phyloP scores from a whole-genome alignment of 2,888 invertebrate genomes.

The Notodonta dromedarius region DNA sequence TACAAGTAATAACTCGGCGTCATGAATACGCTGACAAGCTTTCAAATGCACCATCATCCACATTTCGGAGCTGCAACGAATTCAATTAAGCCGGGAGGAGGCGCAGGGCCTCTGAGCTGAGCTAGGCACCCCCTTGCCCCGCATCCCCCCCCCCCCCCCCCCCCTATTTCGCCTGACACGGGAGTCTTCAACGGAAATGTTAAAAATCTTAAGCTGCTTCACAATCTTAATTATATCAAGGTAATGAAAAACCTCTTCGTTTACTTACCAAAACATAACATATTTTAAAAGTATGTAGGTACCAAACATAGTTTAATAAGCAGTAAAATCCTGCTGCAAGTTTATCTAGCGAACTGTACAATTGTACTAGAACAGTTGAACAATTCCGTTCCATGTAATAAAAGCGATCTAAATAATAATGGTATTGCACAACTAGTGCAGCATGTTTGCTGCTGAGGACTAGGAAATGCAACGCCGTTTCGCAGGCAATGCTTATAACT shows the following conservation, averaged over 20 bases:
- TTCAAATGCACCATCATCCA: slow-evolving; percentile 2
- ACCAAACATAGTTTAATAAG: too few relatives aligned
- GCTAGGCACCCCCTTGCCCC: neutral
- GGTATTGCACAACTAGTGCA: neutral
- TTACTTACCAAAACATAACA: too few relatives aligned
- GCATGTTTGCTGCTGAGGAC: neutral
- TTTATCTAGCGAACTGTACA: neutral
- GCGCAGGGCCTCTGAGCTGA: slow-evolving; percentile 15
- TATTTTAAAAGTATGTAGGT: too few relatives aligned
- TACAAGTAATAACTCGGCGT: neutral
- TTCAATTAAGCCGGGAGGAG: slow-evolving; percentile 51
- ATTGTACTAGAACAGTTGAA: neutral
- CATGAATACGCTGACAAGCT: neutral
- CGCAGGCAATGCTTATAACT: too few relatives aligned
- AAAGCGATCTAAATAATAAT: neutral
- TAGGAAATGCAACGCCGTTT: too few relatives aligned
- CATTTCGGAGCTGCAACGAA: slow-evolving; percentile 43
- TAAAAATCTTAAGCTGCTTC: too few relatives aligned
- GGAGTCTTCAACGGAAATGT: too few relatives aligned
- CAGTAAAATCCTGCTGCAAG: too few relatives aligned
- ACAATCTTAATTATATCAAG: too few relatives aligned
- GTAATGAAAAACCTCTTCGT: too few relatives aligned
- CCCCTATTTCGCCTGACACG: too few relatives aligned
- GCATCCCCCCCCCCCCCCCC: neutral
- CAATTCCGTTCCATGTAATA: neutral